Conservation (phyloP, 2,888 invertebrate genomes). For the Thereva unica region DNA sequence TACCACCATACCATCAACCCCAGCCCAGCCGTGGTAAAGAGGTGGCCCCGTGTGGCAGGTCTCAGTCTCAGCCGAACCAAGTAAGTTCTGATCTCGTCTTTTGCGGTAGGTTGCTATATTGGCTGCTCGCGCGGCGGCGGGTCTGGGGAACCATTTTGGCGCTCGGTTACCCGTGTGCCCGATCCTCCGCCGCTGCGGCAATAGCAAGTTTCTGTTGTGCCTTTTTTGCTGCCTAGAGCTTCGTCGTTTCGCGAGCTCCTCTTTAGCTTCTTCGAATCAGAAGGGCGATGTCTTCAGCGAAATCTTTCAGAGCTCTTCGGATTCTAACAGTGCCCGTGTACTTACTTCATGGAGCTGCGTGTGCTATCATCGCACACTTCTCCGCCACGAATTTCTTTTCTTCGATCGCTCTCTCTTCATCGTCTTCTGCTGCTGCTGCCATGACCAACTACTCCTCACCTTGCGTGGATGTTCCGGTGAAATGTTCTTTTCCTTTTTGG, state of each 20-base stretch:
- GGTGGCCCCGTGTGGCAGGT: too few relatives aligned
- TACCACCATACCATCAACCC: background rate
- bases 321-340: background rate
- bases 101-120: constrained; percentile 7
- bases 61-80: constrained; percentile 1
- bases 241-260: too few relatives aligned
- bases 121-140: background rate
- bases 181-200: background rate
- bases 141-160: constrained; percentile 1
- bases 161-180: background rate
- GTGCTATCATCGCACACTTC: constrained; percentile 3
- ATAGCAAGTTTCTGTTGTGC: background rate
- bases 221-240: background rate
- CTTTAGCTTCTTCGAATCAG: constrained; percentile 6
- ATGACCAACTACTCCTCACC: background rate
- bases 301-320: too few relatives aligned
- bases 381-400: background rate
- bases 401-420: background rate
- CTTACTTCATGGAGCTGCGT: background rate
- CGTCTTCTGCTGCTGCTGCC: background rate
- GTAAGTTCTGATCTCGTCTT: constrained; percentile 25
- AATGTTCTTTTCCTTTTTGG: background rate
- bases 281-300: constrained; percentile 15
- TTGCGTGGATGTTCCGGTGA: background rate
- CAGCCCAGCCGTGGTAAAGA: too few relatives aligned